Conservation (phyloP, 2,888 invertebrate species). For the Leptopterna dolabrata region DNA sequence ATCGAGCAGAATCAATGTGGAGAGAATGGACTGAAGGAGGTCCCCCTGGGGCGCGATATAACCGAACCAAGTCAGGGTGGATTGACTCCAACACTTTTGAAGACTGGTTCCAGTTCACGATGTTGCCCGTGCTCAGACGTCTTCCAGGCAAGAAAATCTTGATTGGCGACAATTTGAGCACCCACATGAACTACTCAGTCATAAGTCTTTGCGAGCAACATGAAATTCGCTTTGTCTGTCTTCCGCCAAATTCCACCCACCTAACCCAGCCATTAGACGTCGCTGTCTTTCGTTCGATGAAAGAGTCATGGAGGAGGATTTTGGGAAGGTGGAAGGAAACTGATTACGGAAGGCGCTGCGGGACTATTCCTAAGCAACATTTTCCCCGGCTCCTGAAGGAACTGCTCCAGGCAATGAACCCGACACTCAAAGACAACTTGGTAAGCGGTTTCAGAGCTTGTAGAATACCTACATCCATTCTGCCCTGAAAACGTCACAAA, state of each 20-base stretch:
- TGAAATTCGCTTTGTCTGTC: constrained; percentile 64
- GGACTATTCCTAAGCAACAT: not conserved
- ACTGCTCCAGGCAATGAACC: too few relatives aligned
- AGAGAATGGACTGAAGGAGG: not conserved
- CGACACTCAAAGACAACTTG: too few relatives aligned
- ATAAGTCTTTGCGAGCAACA: constrained; percentile 63
- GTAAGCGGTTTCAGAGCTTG: too few relatives aligned
- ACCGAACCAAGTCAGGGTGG: constrained; percentile 64
- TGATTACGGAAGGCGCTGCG: not conserved
- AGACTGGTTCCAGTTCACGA: not conserved
- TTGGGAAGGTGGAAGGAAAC: constrained; percentile 59
- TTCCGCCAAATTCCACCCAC: constrained; percentile 63
- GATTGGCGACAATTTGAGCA: constrained; percentile 65
- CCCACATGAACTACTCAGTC: constrained; percentile 54
- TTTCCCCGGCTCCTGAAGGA: not conserved
- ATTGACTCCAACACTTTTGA: constrained; percentile 61
- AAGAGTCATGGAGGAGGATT: constrained; percentile 61
- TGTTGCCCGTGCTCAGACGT: constrained; percentile 58
- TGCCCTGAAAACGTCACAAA: too few relatives aligned
- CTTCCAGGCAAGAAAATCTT: constrained; percentile 19
- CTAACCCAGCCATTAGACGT: constrained; percentile 63
- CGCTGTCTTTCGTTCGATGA: constrained; percentile 62
- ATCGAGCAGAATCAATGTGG: not conserved
- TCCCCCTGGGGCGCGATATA: not conserved
- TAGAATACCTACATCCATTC: too few relatives aligned